Base-by-base conservation (phyloP, 2,113 vertebrate species). In the Seriola quinqueradiata region DNA sequence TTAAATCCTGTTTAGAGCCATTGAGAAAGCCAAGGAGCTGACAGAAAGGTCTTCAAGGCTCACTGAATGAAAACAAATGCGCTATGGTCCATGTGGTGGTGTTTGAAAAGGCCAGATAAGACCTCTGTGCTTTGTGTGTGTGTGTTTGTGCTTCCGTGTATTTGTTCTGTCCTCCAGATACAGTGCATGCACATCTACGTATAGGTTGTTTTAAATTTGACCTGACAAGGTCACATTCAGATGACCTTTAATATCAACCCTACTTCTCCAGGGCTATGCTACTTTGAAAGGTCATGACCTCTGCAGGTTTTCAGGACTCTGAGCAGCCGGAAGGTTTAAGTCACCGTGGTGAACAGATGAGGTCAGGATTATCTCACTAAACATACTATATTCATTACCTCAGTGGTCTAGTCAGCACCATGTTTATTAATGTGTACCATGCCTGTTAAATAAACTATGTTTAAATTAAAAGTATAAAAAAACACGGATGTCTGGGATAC, bases 1-100 rank as follows among this genome's bases (percentile, higher is more conserved):
- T 89, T 90, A 87, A 89, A 82, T 71, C 85, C 59, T 71, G 71
- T 79, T 84, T 65, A 61, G 78, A 67, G 65, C 83, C 75, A 77
- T 25, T 25, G 77, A 78, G 87, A 90, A 85, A 92, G 76, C 71
- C 4, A 80, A 88, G 82, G 54, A 84, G 70, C 66, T 34, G 70
- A 84, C 85, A 77, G 65, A 70, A 67, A 50, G 71, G 59, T 70
- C 75, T 85, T 40, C 57, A 54, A 79, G 68, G 65, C 77, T 83
- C 83, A 67, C 4, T 54, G 79, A 78, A 76, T n/a, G 59, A 84
- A 79, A 84, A 85, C 71, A 50, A 90, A 48, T 36, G 67, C 1
- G 21, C 71, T 74, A 13, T 5, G 55, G 63, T 75, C 65, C 38
- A 36, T 59, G 70, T 44, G 72, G 76, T 59, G 65, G 55, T 83